Conservation (phyloP, 37 sponge, comb jelly and placozoan genomes). For the Cladorhizidae sp. region DNA sequence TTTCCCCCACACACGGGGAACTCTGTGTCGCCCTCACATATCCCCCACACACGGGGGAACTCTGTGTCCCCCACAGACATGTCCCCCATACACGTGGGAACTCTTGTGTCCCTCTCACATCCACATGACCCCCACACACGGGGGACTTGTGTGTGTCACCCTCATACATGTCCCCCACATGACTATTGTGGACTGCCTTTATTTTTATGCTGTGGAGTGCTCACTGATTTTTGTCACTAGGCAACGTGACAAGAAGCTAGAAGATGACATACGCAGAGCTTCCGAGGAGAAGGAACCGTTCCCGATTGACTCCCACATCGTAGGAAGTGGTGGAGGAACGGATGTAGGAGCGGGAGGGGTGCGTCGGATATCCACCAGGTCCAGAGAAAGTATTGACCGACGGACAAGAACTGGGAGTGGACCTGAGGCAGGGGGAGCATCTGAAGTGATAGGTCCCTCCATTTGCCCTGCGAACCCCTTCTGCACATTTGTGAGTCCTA, state of each 20-base stretch:
- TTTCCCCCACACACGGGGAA: no score
- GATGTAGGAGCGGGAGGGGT: not conserved
- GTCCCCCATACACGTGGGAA: no score
- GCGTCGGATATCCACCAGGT: not conserved
- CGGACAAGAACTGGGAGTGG: not conserved
- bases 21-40: no score
- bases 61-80: no score
- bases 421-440: not conserved
- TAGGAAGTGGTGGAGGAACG: not conserved
- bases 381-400: not conserved
- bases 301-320: not conserved
- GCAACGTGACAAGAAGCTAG: constrained; percentile 41
- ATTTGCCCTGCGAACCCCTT: constrained; percentile 30
- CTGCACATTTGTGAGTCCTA: constrained; percentile 36
- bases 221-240: not conserved
- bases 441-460: not conserved
- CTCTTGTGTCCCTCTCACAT: no score
- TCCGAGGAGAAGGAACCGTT: constrained; percentile 20
- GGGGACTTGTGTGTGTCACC: no score
- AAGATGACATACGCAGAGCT: constrained; percentile 47
- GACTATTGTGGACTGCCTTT: not conserved
- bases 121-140: no score
- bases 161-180: no score
- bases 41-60: no score
- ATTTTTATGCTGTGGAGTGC: not conserved